phyloP scores from a whole-genome alignment of 2,113 vertebrate species.

The Leiothrix lutea region DNA sequence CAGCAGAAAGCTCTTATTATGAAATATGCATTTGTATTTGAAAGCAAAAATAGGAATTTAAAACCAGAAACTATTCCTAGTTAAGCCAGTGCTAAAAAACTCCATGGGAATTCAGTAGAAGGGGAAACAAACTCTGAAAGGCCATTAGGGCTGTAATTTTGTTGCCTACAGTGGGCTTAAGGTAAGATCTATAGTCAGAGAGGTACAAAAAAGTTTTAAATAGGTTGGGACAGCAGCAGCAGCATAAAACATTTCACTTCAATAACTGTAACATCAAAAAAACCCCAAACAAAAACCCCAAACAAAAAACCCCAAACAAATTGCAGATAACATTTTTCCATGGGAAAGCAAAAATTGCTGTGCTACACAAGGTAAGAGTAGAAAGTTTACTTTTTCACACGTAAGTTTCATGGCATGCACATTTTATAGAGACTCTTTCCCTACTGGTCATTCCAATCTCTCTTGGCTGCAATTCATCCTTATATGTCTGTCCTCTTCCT shows the following conservation, averaged over 20 bases:
- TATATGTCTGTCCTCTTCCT: neutral
- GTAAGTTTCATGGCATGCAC: rapidly evolving
- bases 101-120: neutral
- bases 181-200: neutral
- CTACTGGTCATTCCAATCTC: neutral
- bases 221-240: neutral
- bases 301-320: neutral
- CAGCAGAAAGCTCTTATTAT: neutral
- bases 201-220: neutral
- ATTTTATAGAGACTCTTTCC: neutral
- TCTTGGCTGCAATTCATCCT: neutral
- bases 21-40: neutral
- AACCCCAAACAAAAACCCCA: neutral
- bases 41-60: neutral
- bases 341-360: neutral
- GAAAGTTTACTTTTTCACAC: neutral
- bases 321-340: neutral
- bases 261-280: neutral
- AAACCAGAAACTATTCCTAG: neutral
- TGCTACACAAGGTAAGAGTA: neutral
- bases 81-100: neutral
- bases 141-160: neutral
- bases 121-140: neutral
- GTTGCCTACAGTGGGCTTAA: neutral
- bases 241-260: neutral